phyloP scores from a whole-genome alignment of 2,113 vertebrate genomes.

The Fukomys damarensis region DNA sequence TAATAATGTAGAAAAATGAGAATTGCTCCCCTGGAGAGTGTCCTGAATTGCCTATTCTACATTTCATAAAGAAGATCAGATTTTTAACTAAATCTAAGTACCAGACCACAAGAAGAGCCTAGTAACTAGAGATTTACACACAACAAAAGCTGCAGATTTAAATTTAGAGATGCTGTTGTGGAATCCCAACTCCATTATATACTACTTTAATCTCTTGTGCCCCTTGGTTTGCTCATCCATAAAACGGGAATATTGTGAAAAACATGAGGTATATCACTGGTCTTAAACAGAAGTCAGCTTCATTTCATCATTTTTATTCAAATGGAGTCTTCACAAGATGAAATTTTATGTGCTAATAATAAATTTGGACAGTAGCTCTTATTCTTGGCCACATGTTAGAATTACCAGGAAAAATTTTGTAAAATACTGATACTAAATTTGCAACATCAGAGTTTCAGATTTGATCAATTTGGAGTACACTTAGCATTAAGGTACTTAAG shows the following conservation, averaged over 20 bases:
- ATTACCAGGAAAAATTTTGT: background rate
- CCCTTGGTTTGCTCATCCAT: background rate
- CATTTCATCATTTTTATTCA: background rate
- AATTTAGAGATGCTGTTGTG: background rate
- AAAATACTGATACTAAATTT: background rate
- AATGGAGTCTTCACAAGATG: background rate
- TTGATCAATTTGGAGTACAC: background rate
- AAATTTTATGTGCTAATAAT: slow-evolving; percentile 26
- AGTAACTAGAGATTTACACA: background rate
- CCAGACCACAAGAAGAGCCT: background rate
- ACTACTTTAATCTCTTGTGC: background rate
- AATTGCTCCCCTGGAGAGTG: background rate
- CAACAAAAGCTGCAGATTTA: background rate
- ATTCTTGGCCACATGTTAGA: background rate
- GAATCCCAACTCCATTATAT: background rate
- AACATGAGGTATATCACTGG: background rate
- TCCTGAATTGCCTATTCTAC: background rate
- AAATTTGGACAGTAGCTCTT: background rate
- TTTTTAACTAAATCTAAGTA: background rate
- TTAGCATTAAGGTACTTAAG: background rate
- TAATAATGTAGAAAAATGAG: background rate
- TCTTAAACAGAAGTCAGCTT: background rate
- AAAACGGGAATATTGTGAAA: slow-evolving; percentile 16
- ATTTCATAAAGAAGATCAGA: background rate
- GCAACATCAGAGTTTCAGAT: background rate